Evolutionary conservation across 2,113 vertebrate genomes (phyloP), one percentile per base, ranked within the genome.

Genomic region (Chloroceryle aenea): DNA sequence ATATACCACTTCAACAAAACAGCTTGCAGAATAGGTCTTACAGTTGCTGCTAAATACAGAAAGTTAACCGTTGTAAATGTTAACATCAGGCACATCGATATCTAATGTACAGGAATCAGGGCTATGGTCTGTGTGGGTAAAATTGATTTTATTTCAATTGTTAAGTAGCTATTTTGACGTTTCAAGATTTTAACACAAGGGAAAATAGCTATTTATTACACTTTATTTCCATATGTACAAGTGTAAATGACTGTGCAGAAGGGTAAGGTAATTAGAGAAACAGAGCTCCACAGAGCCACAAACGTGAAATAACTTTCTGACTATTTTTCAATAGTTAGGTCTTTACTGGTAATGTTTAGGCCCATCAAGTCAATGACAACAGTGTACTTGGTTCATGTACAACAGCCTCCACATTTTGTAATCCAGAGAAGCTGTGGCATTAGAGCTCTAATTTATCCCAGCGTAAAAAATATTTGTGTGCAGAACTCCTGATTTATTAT

Each of bases 401-500:
- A 76, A 12, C 26, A 92, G 32, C 22, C 90, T 88, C 42, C 36
- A 74, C 4, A 1, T 67, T 85, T 58, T 86, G 43, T 71, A 17
- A 72, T 30, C 38, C 26, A 45, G 25, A 69, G 62, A 66, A 94
- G 29, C 34, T 56, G 48, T 36, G 42, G 30, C 22, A n/a, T 68
- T 87, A 69, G 4, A 84, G 50, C 13, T 81, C 27, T 53, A 29
- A 19, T 87, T 85, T 83, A 64, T 73, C 38, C 62, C 36, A 48
- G 27, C n/a, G 87, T 7, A 83, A 67, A 83, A 85, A 75, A 80
- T 38, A 93, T 38, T 83, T 77, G 30, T 96, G 82, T 71, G 82
- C 56, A 91, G 94, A 36, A 1, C 6, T 69, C 27, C 36, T 93
- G 69, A 94, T 95, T 97, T 95, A 92, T 95, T 96, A 96, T 91